Conservation (phyloP, 2,113 vertebrate species). For the Neogale vison region DNA sequence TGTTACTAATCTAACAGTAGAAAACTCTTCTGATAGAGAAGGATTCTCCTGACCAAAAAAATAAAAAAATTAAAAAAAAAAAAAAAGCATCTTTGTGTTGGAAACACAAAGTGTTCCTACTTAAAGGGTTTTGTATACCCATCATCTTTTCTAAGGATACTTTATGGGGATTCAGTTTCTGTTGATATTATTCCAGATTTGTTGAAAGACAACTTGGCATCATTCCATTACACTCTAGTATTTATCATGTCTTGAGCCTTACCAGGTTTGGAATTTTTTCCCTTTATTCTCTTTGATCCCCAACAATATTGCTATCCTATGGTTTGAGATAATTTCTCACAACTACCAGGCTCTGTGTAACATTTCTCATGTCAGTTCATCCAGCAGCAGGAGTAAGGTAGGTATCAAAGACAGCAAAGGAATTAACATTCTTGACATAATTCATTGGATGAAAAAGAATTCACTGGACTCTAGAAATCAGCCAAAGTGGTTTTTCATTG, state of each 20-base stretch:
- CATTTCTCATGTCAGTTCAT: slow-evolving; percentile 70
- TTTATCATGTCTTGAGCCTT: neutral
- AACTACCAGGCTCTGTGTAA: slow-evolving; percentile 78
- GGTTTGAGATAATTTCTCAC: slow-evolving; percentile 91
- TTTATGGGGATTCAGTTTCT: neutral
- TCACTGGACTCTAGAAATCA: neutral
- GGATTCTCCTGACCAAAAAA: neutral
- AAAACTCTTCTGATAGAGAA: neutral
- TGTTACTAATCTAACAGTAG: neutral
- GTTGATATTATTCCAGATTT: neutral
- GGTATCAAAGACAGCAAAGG: slow-evolving; percentile 83
- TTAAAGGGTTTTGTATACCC: neutral
- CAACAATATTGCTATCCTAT: slow-evolving; percentile 91
- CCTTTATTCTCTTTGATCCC: slow-evolving; percentile 89
- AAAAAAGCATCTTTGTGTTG: neutral
- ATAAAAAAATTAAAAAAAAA: neutral
- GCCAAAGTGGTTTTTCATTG: neutral
- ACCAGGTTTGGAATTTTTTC: slow-evolving; percentile 90
- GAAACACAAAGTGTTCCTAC: neutral
- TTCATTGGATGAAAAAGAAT: slow-evolving; percentile 86
- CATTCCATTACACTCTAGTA: neutral
- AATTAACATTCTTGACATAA: slow-evolving; percentile 84
- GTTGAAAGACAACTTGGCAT: neutral
- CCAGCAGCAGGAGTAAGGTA: slow-evolving; percentile 80
- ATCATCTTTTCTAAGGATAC: neutral